Base-by-base conservation (phyloP, 35 echinoderm and acorn worm genomes). In the Lytechinus pictus region DNA sequence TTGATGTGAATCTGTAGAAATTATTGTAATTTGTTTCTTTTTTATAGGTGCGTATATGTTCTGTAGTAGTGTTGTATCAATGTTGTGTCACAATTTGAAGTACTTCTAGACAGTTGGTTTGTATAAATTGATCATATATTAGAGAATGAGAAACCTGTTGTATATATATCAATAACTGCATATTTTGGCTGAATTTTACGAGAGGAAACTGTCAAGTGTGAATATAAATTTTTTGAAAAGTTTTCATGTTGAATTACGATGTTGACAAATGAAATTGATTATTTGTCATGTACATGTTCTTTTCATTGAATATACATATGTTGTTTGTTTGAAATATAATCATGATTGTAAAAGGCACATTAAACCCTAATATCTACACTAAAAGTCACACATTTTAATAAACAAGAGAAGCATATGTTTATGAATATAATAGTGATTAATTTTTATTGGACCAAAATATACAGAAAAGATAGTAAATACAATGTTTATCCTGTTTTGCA, bases 121-220 rank as follows among this genome's bases (percentile, higher is more conserved):
- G 66, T 79, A 79, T 27, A 79, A 79, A 79, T 27, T 79, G 4
- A 16, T 79, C 66, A 24, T 60, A 60, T 60, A 79, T 79, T 79
- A 79, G 66, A 14, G 21, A 44, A 44, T 79, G 14, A 79, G 66
- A 5, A 79, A 79, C 19, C n/a, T 24, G 16, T 24, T 79, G 66
- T 79, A 79, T 24, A 79, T 24, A 79, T 79, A 79, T 79, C 16
- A 24, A 79, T 24, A 0, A 24, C n/a, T 79, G 66, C 66, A 79
- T 79, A 79, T 79, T 79, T 79, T 79, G 66, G 66, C 66, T 79
- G 66, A 79, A 79, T 19, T 79, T n/a, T n/a, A 79, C 21, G n/a
- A 24, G 66, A 79, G 19, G 66, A 79, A n/a, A 79, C 19, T 79
- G 21, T 79, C 19, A 24, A 79, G 6, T 79, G 19, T 79, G 66